Conservation (phyloP, 2,888 invertebrate species). For the Tetrapedia diversipes region DNA sequence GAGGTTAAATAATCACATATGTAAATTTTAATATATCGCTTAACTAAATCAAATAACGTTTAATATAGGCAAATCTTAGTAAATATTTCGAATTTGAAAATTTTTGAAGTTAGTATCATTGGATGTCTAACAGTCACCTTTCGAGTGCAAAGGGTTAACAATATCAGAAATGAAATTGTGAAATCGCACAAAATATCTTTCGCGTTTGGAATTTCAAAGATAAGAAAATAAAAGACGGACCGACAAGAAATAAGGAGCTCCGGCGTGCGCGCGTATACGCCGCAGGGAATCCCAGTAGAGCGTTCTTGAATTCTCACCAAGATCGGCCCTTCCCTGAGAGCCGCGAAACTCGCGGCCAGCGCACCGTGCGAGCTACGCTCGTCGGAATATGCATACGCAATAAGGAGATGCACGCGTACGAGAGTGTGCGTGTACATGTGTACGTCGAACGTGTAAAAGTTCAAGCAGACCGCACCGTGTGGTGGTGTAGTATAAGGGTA, state of each 20-base stretch:
- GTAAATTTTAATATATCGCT: too few species aligned
- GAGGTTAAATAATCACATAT: too few species aligned
- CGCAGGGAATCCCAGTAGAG: slow-evolving; percentile 10
- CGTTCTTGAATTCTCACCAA: slow-evolving; percentile 49
- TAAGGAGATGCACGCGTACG: slow-evolving; percentile 34
- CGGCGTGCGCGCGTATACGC: background rate
- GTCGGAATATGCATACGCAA: slow-evolving; percentile 49
- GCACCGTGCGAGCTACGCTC: slow-evolving; percentile 16
- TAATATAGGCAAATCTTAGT: too few species aligned
- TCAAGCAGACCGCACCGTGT: slow-evolving; percentile 32
- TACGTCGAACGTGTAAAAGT: slow-evolving; percentile 45
- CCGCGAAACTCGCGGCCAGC: slow-evolving; percentile 27
- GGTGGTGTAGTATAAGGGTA: slow-evolving; percentile 37
- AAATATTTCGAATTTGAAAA: too few species aligned
- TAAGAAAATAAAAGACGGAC: background rate
- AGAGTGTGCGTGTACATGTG: background rate
- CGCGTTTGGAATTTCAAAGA: too few species aligned
- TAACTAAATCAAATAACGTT: too few species aligned
- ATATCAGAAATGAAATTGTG: too few species aligned
- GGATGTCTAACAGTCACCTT: too few species aligned
- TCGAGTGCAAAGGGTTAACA: too few species aligned
- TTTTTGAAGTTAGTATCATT: too few species aligned
- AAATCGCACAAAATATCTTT: too few species aligned
- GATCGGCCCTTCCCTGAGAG: slow-evolving; percentile 30
- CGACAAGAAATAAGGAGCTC: background rate